Percentiles rank a stretch among this genome's conserved stretches.
phyloP scores from a whole-genome alignment of 2,113 vertebrate genomes.

The Lynx canadensis region DNA sequence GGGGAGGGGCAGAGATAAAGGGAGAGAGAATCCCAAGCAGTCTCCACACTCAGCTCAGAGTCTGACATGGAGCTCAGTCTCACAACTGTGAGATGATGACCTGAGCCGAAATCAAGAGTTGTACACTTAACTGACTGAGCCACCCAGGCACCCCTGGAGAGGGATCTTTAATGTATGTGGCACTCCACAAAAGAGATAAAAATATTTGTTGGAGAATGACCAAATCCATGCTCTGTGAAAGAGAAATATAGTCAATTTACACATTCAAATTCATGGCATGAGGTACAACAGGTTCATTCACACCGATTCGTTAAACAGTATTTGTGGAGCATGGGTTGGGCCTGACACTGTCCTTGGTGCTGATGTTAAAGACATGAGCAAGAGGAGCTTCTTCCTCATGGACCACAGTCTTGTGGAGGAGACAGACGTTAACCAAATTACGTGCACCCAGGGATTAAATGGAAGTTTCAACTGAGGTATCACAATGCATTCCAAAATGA shows the following conservation, averaged over 20 bases:
- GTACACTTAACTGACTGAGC: too few species aligned
- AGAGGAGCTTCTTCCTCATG: background rate
- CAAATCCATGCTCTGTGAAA: background rate
- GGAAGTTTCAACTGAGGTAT: background rate
- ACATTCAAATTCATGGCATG: background rate
- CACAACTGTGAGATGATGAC: too few species aligned
- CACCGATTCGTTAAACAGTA: background rate
- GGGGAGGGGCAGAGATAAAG: too few species aligned
- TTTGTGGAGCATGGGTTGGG: background rate
- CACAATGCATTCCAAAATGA: background rate
- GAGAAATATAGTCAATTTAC: background rate
- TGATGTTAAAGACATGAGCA: background rate
- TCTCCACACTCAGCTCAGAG: too few species aligned
- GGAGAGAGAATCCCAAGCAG: too few species aligned
- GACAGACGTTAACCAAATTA: background rate
- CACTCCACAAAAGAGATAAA: background rate
- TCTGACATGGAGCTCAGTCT: too few species aligned
- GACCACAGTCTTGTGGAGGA: background rate
- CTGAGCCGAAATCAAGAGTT: too few species aligned
- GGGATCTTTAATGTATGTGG: background rate
- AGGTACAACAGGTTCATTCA: background rate
- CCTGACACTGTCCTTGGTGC: constrained; percentile 65
- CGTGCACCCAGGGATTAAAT: background rate
- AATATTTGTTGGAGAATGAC: background rate
- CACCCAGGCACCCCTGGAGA: background rate